Evolutionary conservation across 2,113 vertebrate species (phyloP), one percentile per base, ranked within the genome.

Genomic region (Silurus meridionalis): DNA sequence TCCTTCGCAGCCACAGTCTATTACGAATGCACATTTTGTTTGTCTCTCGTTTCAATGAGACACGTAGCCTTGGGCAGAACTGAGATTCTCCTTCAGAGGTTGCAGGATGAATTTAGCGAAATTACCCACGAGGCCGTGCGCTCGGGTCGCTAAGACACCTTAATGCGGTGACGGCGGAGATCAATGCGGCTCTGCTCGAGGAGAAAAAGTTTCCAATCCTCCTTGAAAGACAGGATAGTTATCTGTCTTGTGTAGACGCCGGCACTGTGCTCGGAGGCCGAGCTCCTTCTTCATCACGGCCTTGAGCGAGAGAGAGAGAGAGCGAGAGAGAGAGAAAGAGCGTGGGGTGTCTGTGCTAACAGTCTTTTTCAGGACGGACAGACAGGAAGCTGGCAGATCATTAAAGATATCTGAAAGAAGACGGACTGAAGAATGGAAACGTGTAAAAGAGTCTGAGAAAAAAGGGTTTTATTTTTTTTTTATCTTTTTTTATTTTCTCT

Each of bases 41-140:
- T 94, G 91, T 91, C 90, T 89, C 89, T 67, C 69, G 90, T 91
- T 91, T 92, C 88, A 90, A 90, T 93, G 91, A 90, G 90, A 92
- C 92, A 92, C 85, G 58, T 92, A 89, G 92, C 92, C 92, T 55
- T 87, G 90, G 92, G 92, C 91, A 82, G 87, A 87, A 90, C 90
- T 86, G 90, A 91, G 88, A 83, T 87, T 85, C 88, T 87, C 90
- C 86, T 89, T 83, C 88, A 92, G 91, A 93, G 91, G 91, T 89
- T 91, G 93, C 90, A 90, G 91, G 92, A 92, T 92, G 91, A 92
- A 93, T 94, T 94, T 91, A 92, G 79, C 86, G 91, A 92, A 91
- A 90, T 83, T 91, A 90, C 92, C 91, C 91, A 90, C 61, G 89
- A 92, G 91, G 91, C 90, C 71, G 23, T 88, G 85, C 77, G 90